Evolutionary conservation across 2,888 invertebrate genomes (phyloP), one percentile per base, ranked within the genome.

Genomic region (Phyllotreta striolata): DNA sequence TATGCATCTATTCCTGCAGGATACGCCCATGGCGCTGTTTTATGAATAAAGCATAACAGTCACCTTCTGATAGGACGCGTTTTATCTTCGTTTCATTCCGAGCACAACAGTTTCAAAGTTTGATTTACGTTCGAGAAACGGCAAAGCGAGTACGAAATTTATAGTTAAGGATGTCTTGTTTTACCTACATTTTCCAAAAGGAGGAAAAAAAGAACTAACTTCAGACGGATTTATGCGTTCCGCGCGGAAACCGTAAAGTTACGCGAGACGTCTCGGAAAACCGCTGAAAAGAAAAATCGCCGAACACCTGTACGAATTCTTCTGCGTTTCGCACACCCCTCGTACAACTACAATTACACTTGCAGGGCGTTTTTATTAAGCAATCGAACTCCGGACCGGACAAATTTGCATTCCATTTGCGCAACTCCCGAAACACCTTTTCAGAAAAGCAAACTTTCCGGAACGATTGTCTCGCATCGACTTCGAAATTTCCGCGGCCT

Each of bases 31-130:
- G 49, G 38, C 41, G 44, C 34, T 34, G 43, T 55, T 58, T 52
- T 54, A 62, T 62, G 62, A 65, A 65, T 62, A 65, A 65, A 24
- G 24, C 62, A 58, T 51, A 6, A 49, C 14, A 47, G 37, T 58
- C 14, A 52, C 47, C 39, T 56, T 58, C 46, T 41, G 57, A 62
- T 65, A 57, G 44, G 44, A 51, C 57, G 44, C 40, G 57, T 62
- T 65, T 65, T 62, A 62, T 65, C 57, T 62, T 57, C 46, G 52
- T 65, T 62, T 54, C 39, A 62, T 64, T 57, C 61, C 7, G 56
- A 38, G 34, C 61, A 24, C 44, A 54, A 24, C 24, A 56, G 54
- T 60, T 62, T 61, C 61, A 57, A 58, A 57, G 55, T 65, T 65
- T 65, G 65, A 65, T 65, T 65, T 65, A 64, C 39, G 44, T 52